Evolutionary conservation across 2,113 vertebrate species (phyloP).

Genomic region (Taxidea taxus): DNA sequence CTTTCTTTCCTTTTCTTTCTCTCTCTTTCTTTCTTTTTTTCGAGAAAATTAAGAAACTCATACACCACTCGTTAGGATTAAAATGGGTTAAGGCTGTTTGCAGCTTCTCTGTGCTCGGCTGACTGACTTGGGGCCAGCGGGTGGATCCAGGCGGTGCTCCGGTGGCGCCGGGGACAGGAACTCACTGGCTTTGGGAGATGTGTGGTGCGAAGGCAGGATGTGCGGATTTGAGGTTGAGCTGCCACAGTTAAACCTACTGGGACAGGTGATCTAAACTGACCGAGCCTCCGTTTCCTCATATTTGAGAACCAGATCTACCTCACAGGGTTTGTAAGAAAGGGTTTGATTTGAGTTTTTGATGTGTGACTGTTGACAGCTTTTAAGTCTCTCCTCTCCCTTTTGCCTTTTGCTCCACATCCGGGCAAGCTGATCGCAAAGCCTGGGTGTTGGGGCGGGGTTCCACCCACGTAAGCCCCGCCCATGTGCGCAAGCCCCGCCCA

Average conservation of each 20-base stretch:
- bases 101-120: neutral
- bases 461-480: neutral
- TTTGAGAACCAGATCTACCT: neutral
- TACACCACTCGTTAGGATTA: neutral
- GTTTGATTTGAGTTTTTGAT: neutral
- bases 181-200: neutral
- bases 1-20: neutral
- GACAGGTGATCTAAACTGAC: neutral
- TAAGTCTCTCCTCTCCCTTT: neutral
- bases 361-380: neutral
- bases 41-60: neutral
- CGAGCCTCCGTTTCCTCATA: neutral
- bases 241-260: neutral
- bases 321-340: neutral
- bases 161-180: neutral
- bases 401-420: fast-evolving
- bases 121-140: neutral
- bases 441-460: neutral
- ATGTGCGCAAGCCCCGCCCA: neutral
- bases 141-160: neutral
- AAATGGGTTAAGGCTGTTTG: neutral
- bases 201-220: neutral
- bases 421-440: neutral
- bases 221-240: neutral
- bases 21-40: neutral